Base-by-base conservation (phyloP, 2,888 invertebrate species). In the Andrena fulva region DNA sequence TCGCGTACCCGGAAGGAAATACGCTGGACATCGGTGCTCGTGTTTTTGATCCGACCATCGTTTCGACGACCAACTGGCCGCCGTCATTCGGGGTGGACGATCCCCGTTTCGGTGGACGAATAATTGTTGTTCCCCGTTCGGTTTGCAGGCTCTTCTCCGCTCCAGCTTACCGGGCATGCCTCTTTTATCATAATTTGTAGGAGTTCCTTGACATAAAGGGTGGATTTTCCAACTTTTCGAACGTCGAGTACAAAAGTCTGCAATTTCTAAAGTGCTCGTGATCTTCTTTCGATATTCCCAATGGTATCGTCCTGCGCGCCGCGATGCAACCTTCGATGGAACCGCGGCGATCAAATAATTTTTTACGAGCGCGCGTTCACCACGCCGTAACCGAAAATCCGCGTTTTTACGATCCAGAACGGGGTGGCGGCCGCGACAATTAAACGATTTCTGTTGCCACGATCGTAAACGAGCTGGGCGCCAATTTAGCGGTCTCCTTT, bases 1-100 rank as follows among this genome's bases (percentile, higher is more conserved):
- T 79, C 71, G 68, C 42, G 60, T 24, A 66, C 56, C 62, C 50
- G 48, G 54, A 69, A 73, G 62, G 66, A 77, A 79, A 84, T 79
- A 71, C 56, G 69, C 54, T 73, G 69, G 68, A 76, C 42, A 42
- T 60, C 29, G 72, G 29, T n/a, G 74, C 50, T 56, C 27, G 63
- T 59, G 63, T 78, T 77, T 72, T 77, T 71, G 56, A 66, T 71
- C 42, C 56, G 64, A 54, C 52, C 20, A 29, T 20, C 67, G 59
- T 79, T 79, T 54, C 66, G 74, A 54, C 74, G 67, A 67, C 33
- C 48, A 56, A 63, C 35, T 10, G 27, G 48, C 48, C 16, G 20
- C 33, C 77, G 63, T 63, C 48, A 54, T 54, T 16, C 48, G 64
- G 27, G 16, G n/a, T 29, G 16, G 64, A 67, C 42, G 66, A 79